Conservation (phyloP, 2,797 vertebrate genomes). For the Sternarchorhynchus goeldii region DNA sequence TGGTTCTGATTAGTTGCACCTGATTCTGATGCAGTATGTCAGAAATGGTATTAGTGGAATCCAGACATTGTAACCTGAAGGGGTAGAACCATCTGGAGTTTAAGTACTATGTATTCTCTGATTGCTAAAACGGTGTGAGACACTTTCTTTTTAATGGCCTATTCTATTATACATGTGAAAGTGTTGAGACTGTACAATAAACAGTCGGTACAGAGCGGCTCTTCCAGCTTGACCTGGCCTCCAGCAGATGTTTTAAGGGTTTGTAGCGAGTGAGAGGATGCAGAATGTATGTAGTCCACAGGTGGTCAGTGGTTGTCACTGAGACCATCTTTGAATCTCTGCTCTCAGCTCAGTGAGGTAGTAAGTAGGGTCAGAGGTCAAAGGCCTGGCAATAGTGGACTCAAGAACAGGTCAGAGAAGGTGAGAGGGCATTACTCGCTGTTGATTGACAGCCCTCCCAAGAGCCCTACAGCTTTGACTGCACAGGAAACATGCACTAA, state of each 20-base stretch:
- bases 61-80: too few species aligned
- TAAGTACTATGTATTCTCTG: too few species aligned
- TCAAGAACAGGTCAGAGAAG: slow-evolving; percentile 27
- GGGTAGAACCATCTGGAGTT: too few species aligned
- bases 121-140: too few species aligned
- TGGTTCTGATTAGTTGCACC: too few species aligned
- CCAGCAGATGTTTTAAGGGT: not conserved
- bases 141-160: too few species aligned
- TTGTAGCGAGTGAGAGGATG: slow-evolving; percentile 7
- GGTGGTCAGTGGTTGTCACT: slow-evolving; percentile 13
- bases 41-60: too few species aligned
- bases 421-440: slow-evolving; percentile 40
- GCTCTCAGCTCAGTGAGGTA: slow-evolving; percentile 36
- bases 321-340: slow-evolving; percentile 18
- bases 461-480: slow-evolving; percentile 34
- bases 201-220: too few species aligned
- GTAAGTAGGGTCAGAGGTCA: slow-evolving; percentile 40
- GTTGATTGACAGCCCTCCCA: slow-evolving; percentile 47
- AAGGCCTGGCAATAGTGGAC: slow-evolving; percentile 30
- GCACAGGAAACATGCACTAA: slow-evolving; percentile 37
- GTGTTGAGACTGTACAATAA: too few species aligned
- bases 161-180: too few species aligned
- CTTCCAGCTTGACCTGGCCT: too few species aligned
- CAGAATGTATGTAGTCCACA: slow-evolving; percentile 15
- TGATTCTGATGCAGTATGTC: too few species aligned